Evolutionary conservation across 30 jellyfish, hydroid and myxozoan genomes (phyloP).

Genomic region (Turritopsis dohrnii): DNA sequence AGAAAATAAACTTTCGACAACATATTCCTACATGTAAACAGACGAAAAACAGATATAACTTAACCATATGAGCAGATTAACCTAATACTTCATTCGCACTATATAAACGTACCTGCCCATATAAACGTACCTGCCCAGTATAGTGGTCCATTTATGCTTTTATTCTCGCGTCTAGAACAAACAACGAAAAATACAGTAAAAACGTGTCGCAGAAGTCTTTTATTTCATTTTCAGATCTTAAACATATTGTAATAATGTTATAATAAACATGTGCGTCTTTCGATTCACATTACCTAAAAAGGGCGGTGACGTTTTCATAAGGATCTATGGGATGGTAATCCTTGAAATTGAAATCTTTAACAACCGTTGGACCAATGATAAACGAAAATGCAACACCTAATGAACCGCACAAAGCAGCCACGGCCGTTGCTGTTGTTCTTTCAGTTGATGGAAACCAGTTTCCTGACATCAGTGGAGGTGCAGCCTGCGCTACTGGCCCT

Average conservation of each 20-base stretch:
- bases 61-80: too few species aligned
- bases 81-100: too few species aligned
- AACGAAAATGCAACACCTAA: constrained; percentile 41
- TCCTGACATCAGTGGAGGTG: constrained; percentile 34
- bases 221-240: too few species aligned
- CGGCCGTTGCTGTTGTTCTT: constrained; percentile 45
- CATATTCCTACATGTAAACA: too few species aligned
- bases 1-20: background rate
- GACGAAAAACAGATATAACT: too few species aligned
- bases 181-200: background rate
- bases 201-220: too few species aligned
- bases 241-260: too few species aligned
- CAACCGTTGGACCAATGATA: constrained; percentile 40
- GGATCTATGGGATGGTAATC: constrained; percentile 1
- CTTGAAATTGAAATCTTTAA: constrained; percentile 18
- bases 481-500: constrained; percentile 53
- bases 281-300: background rate
- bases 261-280: too few species aligned
- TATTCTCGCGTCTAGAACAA: background rate
- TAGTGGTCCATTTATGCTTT: background rate
- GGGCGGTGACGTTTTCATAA: constrained; percentile 7
- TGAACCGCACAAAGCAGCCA: constrained; percentile 36
- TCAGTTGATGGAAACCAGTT: constrained; percentile 44
- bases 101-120: too few species aligned
- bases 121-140: background rate